phyloP scores from a whole-genome alignment of 1,140 invertebrate genomes.

The Whitmania pigra region DNA sequence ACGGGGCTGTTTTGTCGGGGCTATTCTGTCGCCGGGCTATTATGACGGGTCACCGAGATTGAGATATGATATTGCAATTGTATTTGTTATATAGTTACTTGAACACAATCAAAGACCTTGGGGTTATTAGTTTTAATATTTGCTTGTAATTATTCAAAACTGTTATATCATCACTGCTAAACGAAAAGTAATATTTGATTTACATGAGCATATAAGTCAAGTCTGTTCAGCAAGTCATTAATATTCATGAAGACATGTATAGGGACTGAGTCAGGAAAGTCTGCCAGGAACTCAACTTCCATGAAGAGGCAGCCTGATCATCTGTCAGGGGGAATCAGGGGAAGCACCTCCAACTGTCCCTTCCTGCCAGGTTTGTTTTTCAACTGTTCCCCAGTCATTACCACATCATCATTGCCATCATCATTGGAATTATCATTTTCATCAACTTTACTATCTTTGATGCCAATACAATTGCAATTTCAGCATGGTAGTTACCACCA shows the following conservation, averaged over 20 bases:
- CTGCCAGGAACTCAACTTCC: conserved; percentile 61
- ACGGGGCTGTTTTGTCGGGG: too few relatives aligned
- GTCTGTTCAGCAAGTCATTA: background rate
- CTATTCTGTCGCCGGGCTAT: too few relatives aligned
- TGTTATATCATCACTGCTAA: too few relatives aligned
- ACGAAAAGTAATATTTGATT: background rate
- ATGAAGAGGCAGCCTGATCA: conserved; percentile 51
- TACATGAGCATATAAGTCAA: background rate
- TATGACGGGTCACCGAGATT: too few relatives aligned
- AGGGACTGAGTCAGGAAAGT: conserved; percentile 49
- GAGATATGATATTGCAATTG: too few relatives aligned
- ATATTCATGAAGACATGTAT: conserved; percentile 43
- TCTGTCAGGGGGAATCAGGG: conserved; percentile 51
- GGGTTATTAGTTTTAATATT: too few relatives aligned
- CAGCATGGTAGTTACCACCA: background rate
- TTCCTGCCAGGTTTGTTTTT: conserved; percentile 54
- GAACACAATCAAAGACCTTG: too few relatives aligned
- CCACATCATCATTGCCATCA: conserved; percentile 9
- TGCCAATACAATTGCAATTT: background rate
- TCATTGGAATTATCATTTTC: background rate
- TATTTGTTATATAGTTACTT: too few relatives aligned
- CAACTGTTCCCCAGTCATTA: background rate
- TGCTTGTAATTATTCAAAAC: too few relatives aligned
- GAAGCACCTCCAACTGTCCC: conserved; percentile 58
- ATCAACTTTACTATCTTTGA: background rate